These are phyloP conservation scores for Drosophila tsacasi DNA, from an alignment of 1,140 invertebrate genomes.

Conservation along the genomic window DNA sequence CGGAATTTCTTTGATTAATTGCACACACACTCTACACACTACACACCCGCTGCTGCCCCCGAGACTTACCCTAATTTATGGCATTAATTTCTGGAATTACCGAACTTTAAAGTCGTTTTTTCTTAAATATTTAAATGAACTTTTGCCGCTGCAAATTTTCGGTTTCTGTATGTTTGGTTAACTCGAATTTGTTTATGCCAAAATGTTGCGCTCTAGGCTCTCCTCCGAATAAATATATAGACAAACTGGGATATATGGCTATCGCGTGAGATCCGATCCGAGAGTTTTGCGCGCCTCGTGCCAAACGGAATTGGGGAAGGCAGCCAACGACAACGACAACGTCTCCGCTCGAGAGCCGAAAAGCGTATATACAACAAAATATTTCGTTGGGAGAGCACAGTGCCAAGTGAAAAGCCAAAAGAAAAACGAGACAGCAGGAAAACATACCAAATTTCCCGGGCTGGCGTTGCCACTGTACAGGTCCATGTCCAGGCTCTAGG, in stretches of 20 bases:
- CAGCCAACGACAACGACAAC: slow-evolving; percentile 65
- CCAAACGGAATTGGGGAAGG: slow-evolving; percentile 66
- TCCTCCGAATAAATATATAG: slow-evolving; percentile 9
- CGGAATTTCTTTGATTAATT: slow-evolving; percentile 39
- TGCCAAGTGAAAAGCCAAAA: slow-evolving; percentile 49
- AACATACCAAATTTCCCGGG: slow-evolving; percentile 77
- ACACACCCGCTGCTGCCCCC: slow-evolving; percentile 8
- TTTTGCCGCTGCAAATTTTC: background rate
- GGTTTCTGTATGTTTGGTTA: slow-evolving; percentile 14
- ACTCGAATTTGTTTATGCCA: slow-evolving; percentile 31
- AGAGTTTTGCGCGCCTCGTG: slow-evolving; percentile 66
- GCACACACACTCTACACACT: background rate
- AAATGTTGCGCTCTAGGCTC: slow-evolving; percentile 2
- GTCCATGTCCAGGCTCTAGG: slow-evolving; percentile 31
- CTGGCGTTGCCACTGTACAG: slow-evolving; percentile 62
- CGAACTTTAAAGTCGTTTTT: background rate
- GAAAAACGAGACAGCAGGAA: slow-evolving; percentile 47
- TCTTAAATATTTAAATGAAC: slow-evolving; percentile 11
- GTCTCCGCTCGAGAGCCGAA: slow-evolving; percentile 77
- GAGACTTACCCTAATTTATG: slow-evolving; percentile 64
- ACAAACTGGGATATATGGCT: slow-evolving; percentile 28
- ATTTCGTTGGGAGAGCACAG: slow-evolving; percentile 51
- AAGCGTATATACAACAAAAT: slow-evolving; percentile 82
- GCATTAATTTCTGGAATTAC: slow-evolving; percentile 11
- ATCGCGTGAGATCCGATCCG: slow-evolving; percentile 41